A percentile compares a stretch with the other conserved stretches of the same genome.
Evolutionary conservation across 2,888 invertebrate species (phyloP).

Genomic region (Maniola hyperantus): DNA sequence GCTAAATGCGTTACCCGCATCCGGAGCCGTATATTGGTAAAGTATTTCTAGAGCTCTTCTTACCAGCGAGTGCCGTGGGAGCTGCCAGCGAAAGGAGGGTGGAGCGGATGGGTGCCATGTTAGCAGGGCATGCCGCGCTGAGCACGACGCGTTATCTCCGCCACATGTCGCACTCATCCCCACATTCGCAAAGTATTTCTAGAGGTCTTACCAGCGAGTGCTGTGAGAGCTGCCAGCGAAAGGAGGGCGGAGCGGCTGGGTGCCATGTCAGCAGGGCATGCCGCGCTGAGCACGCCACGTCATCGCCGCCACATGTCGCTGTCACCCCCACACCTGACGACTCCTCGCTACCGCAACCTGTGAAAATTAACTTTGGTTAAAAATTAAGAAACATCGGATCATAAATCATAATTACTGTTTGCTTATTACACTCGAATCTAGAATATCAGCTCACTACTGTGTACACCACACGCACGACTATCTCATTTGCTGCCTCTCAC

Average conservation of each 20-base stretch:
- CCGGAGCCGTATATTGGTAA: not conserved
- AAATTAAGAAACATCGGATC: not conserved
- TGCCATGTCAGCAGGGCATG: constrained; percentile 81
- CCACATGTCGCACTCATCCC: constrained; percentile 56
- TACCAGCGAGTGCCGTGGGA: constrained; percentile 67
- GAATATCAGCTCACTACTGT: too few relatives aligned
- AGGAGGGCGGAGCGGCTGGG: constrained; percentile 78
- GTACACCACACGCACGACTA: too few relatives aligned
- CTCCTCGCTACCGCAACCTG: constrained; percentile 47
- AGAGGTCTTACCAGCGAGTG: constrained; percentile 51
- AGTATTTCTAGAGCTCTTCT: not conserved
- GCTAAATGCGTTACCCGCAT: not conserved
- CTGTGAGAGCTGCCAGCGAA: constrained; percentile 76
- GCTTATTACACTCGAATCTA: too few relatives aligned
- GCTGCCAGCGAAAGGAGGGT: constrained; percentile 77
- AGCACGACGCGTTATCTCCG: constrained; percentile 71
- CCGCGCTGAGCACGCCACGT: constrained; percentile 65
- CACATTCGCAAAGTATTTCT: constrained; percentile 20
- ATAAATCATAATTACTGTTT: too few relatives aligned
- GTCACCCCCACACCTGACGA: constrained; percentile 44
- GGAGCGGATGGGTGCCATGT: constrained; percentile 80
- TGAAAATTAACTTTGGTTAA: constrained; percentile 16
- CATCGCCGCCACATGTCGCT: constrained; percentile 71
- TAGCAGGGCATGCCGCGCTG: constrained; percentile 77
- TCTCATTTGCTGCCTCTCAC: too few relatives aligned